phyloP scores from a whole-genome alignment of 2,797 vertebrate species.

The Smutsia gigantea region DNA sequence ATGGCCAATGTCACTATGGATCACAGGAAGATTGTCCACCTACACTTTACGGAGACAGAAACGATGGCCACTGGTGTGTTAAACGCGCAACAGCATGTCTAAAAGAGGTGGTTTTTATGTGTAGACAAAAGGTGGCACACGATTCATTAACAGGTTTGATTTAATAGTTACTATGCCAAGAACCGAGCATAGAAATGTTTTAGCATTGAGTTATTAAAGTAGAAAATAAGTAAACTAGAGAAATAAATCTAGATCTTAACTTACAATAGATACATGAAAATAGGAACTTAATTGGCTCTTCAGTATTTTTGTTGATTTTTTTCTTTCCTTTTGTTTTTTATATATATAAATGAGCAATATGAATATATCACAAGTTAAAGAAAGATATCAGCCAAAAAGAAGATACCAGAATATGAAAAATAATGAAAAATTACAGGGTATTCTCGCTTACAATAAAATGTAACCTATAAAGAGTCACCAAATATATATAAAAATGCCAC shows the following conservation, averaged over 20 bases:
- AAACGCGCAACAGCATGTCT: constrained; percentile 91
- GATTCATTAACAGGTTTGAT: constrained; percentile 83
- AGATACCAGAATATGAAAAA: constrained; percentile 86
- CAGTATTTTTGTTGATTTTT: constrained; percentile 71
- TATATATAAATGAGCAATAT: constrained; percentile 85
- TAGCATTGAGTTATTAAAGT: constrained; percentile 88
- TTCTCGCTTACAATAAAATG: constrained; percentile 94
- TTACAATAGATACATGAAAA: constrained; percentile 83
- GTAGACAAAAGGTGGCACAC: constrained; percentile 83
- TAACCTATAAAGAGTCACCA: constrained; percentile 95
- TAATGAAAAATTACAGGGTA: constrained; percentile 86
- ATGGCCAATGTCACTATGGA: constrained; percentile 92
- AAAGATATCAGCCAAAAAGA: constrained; percentile 85
- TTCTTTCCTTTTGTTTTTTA: constrained; percentile 69
- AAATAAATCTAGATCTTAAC: constrained; percentile 86
- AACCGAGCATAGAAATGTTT: constrained; percentile 85
- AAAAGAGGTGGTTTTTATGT: constrained; percentile 83
- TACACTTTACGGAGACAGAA: constrained; percentile 93
- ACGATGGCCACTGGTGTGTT: constrained; percentile 90
- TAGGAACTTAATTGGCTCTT: constrained; percentile 86
- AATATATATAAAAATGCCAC: constrained; percentile 99
- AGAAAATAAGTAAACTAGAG: constrained; percentile 87
- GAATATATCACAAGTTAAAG: constrained; percentile 87
- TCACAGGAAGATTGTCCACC: constrained; percentile 91
- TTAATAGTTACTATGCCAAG: constrained; percentile 83